A percentile compares a stretch with the other conserved stretches of the same genome.
Evolutionary conservation across 2,797 vertebrate species (phyloP).

Genomic region (Amniataba percoides): DNA sequence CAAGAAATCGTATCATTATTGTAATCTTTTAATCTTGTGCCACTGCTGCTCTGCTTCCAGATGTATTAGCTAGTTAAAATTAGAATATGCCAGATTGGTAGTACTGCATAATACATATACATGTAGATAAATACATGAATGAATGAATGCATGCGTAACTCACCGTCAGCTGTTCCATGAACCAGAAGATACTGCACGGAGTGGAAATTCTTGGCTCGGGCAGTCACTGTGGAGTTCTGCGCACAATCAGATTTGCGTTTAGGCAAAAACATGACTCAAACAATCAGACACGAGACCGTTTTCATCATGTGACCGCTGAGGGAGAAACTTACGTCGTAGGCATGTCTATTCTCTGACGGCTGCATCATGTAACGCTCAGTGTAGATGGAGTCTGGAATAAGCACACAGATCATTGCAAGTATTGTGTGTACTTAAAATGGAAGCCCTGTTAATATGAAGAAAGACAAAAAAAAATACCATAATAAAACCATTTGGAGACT

Average conservation of each 20-base stretch:
- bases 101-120: too few species aligned
- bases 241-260: constrained; percentile 31
- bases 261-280: not conserved
- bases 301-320: not conserved
- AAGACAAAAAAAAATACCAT: constrained; percentile 85
- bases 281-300: not conserved
- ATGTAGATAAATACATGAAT: not conserved
- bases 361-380: constrained; percentile 96
- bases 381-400: constrained; percentile 91
- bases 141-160: constrained; percentile 56
- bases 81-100: not conserved
- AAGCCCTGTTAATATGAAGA: not conserved
- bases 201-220: constrained; percentile 93
- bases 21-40: too few species aligned
- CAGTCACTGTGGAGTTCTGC: constrained; percentile 95
- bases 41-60: too few species aligned
- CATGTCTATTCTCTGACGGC: constrained; percentile 85
- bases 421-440: not conserved
- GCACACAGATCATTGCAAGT: not conserved
- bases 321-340: constrained; percentile 87
- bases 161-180: constrained; percentile 98
- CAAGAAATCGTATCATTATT: too few species aligned
- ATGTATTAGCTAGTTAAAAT: too few species aligned
- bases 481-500: constrained; percentile 96
- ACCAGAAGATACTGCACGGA: constrained; percentile 95